A percentile compares a stretch with the other conserved stretches of the same genome.
Evolutionary conservation across 2,113 vertebrate species (phyloP).

Genomic region (Myotis lucifugus): DNA sequence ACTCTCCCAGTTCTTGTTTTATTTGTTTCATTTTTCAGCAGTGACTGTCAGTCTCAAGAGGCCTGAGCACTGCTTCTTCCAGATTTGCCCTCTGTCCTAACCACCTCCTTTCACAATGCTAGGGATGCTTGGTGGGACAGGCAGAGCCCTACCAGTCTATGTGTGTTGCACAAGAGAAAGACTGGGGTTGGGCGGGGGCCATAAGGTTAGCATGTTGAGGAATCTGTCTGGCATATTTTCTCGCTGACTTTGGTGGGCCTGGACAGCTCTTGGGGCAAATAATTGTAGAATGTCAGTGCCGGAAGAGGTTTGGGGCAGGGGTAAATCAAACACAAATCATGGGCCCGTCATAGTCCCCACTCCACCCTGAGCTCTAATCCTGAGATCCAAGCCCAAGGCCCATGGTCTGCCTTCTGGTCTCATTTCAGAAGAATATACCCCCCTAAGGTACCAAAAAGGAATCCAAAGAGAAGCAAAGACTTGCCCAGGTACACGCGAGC

Average conservation of each 20-base stretch:
- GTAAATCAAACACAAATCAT: background rate
- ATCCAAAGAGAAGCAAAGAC: background rate
- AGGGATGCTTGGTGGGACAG: background rate
- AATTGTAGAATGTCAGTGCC: background rate
- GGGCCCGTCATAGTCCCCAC: background rate
- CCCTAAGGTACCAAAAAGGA: background rate
- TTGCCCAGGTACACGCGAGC: background rate
- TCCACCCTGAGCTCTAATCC: background rate
- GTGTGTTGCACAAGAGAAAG: background rate
- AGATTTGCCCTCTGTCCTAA: background rate
- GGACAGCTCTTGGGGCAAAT: background rate
- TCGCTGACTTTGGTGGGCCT: background rate
- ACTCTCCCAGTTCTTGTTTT: background rate
- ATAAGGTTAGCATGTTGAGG: background rate
- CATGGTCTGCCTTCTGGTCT: background rate
- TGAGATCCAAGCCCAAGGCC: background rate
- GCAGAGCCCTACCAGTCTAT: background rate
- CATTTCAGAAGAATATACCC: constrained; percentile 8
- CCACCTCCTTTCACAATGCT: background rate
- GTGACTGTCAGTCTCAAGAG: background rate
- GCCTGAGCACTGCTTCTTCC: background rate
- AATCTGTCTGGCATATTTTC: background rate
- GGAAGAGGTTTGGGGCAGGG: background rate
- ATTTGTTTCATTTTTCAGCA: background rate
- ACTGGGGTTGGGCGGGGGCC: background rate